Percentiles rank a stretch among this genome's conserved stretches.
Evolutionary conservation across 1,140 invertebrate species (phyloP).

Genomic region (Centruroides sculpturatus): DNA sequence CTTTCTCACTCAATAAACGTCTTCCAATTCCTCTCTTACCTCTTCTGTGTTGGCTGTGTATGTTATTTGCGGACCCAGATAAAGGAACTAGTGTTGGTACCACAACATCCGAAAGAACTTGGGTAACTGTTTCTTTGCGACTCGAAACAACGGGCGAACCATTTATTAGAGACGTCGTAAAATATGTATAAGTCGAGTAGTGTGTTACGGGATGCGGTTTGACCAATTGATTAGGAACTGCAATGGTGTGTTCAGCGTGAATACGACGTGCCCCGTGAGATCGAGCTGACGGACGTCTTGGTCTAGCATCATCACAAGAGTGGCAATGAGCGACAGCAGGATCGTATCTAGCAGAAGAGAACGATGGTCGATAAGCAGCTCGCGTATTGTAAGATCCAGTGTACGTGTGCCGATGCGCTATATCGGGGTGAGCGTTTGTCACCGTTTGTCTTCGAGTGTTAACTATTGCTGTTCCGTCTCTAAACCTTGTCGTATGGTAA

Average conservation of each 20-base stretch:
- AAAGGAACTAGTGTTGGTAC: conserved; percentile 3
- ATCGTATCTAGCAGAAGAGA: too few species aligned
- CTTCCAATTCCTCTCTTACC: too few species aligned
- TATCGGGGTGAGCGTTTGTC: conserved; percentile 7
- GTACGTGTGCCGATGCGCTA: too few species aligned
- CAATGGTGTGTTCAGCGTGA: neutral
- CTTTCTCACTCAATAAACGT: too few species aligned
- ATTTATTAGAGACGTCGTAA: conserved; percentile 44
- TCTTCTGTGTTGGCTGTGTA: too few species aligned
- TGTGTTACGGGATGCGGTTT: conserved; percentile 10
- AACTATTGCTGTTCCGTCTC: conserved; percentile 58
- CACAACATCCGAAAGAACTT: conserved; percentile 11
- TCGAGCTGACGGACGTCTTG: neutral
- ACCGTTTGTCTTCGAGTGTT: conserved; percentile 58
- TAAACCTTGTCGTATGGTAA: conserved; percentile 74
- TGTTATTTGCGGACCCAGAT: too few species aligned
- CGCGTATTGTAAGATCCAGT: too few species aligned
- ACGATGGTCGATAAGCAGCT: too few species aligned
- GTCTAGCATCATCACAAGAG: neutral
- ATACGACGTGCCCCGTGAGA: neutral
- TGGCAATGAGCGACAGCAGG: too few species aligned
- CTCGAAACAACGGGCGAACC: conserved; percentile 8
- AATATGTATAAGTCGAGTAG: conserved; percentile 42
- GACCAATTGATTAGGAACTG: neutral
- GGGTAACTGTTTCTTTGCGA: conserved; percentile 48